phyloP scores from a whole-genome alignment of 2,797 vertebrate genomes.

The Carapus acus region DNA sequence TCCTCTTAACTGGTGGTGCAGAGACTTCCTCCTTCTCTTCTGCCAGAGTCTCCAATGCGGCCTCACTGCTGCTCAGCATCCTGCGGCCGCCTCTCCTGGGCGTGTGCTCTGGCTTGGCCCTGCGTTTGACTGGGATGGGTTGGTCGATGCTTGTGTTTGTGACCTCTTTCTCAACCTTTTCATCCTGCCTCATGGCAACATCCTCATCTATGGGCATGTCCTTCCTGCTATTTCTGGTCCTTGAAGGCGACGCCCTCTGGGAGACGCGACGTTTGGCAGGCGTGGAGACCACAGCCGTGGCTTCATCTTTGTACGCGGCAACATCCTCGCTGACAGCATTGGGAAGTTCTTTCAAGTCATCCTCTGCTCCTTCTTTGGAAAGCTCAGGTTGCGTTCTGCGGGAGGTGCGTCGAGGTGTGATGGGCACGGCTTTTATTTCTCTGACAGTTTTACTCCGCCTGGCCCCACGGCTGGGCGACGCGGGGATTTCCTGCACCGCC shows the following conservation, averaged over 20 bases:
- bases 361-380: slow-evolving; percentile 28
- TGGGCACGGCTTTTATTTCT: slow-evolving; percentile 43
- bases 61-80: slow-evolving; percentile 19
- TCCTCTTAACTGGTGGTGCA: slow-evolving; percentile 35
- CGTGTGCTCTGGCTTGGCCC: slow-evolving; percentile 25
- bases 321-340: no score
- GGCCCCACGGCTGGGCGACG: slow-evolving; percentile 62
- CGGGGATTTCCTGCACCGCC: slow-evolving; percentile 29
- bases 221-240: slow-evolving; percentile 21
- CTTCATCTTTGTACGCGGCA: slow-evolving; percentile 7
- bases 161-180: slow-evolving; percentile 20
- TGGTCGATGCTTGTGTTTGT: slow-evolving; percentile 1
- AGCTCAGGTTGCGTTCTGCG: slow-evolving; percentile 57
- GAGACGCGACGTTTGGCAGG: slow-evolving; percentile 45
- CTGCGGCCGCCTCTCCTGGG: slow-evolving; percentile 52
- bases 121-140: slow-evolving; percentile 33
- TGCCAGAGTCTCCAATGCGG: slow-evolving; percentile 20
- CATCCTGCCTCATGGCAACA: slow-evolving; percentile 1
- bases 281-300: slow-evolving; percentile 20
- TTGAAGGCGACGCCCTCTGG: slow-evolving; percentile 45
- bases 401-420: slow-evolving; percentile 68
- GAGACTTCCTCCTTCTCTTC: slow-evolving; percentile 39
- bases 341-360: slow-evolving; percentile 26
- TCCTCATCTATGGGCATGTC: slow-evolving; percentile 15
- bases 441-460: slow-evolving; percentile 58